Percentiles rank a stretch among this genome's conserved stretches.
These are phyloP conservation scores for Aradophagus sp. DNA, from an alignment of 1,140 invertebrate genomes.

Conservation along the genomic window DNA sequence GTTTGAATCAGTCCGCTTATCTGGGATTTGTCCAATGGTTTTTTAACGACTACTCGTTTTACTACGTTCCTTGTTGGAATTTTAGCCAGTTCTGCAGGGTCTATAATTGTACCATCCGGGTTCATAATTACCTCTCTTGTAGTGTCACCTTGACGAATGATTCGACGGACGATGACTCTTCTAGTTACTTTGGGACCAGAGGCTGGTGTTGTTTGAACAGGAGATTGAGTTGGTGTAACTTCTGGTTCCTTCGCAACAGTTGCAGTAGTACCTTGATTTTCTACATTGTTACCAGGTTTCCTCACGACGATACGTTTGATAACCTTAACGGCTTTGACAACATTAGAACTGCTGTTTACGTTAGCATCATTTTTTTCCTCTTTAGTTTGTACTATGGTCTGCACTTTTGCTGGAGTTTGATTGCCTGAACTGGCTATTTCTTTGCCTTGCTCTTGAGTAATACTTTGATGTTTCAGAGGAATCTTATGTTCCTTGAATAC, in stretches of 20 bases:
- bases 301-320: constrained; percentile 71
- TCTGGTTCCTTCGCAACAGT: constrained; percentile 56
- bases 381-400: constrained; percentile 51
- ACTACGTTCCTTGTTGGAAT: constrained; percentile 72
- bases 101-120: constrained; percentile 71
- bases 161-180: constrained; percentile 70
- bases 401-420: constrained; percentile 18
- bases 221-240: constrained; percentile 5
- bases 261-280: constrained; percentile 8
- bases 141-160: constrained; percentile 71
- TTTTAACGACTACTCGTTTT: constrained; percentile 72
- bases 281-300: constrained; percentile 57
- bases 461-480: constrained; percentile 65
- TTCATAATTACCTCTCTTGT: constrained; percentile 72
- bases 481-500: constrained; percentile 74
- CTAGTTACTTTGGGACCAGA: constrained; percentile 65
- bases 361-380: constrained; percentile 61
- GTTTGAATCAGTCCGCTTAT: constrained; percentile 60
- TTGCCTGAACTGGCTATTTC: constrained; percentile 40
- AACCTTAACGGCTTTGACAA: constrained; percentile 69
- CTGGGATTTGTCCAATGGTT: constrained; percentile 65
- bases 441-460: constrained; percentile 59
- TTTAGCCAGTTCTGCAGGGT: constrained; percentile 71
- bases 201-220: constrained; percentile 6
- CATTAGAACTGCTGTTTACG: constrained; percentile 39